These are phyloP conservation scores for Danaus melanippus DNA, from an alignment of 1,140 invertebrate species.

Conservation along the genomic window DNA sequence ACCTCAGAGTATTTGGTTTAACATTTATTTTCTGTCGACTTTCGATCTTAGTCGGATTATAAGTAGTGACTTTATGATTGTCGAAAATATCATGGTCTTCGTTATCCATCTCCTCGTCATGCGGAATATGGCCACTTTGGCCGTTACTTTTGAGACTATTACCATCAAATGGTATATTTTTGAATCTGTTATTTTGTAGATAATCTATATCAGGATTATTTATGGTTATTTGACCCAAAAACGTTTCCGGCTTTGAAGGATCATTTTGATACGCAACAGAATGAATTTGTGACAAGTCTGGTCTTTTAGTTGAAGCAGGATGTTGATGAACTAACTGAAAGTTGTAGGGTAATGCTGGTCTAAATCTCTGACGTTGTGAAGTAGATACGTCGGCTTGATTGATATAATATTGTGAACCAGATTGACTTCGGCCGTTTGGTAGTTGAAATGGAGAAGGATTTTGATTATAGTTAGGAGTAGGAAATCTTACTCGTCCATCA, in stretches of 20 bases:
- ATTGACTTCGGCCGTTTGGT: slow-evolving; percentile 63
- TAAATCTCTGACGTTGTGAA: slow-evolving; percentile 51
- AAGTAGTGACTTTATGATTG: slow-evolving; percentile 63
- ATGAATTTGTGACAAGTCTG: slow-evolving; percentile 60
- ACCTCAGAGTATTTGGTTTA: slow-evolving; percentile 41
- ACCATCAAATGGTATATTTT: slow-evolving; percentile 60
- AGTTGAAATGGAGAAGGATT: slow-evolving; percentile 65
- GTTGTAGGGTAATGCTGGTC: slow-evolving; percentile 58
- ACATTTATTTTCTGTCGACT: slow-evolving; percentile 48
- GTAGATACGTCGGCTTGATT: slow-evolving; percentile 62
- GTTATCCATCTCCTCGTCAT: slow-evolving; percentile 61
- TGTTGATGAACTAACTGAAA: slow-evolving; percentile 53
- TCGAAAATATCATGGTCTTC: slow-evolving; percentile 68
- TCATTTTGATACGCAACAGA: slow-evolving; percentile 70
- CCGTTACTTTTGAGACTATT: slow-evolving; percentile 63
- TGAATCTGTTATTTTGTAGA: slow-evolving; percentile 57
- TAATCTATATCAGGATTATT: slow-evolving; percentile 72
- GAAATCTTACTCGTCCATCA: slow-evolving; percentile 50
- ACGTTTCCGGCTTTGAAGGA: slow-evolving; percentile 73
- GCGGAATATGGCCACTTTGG: slow-evolving; percentile 53
- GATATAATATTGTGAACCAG: slow-evolving; percentile 56
- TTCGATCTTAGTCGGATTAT: slow-evolving; percentile 58
- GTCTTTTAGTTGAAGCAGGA: slow-evolving; percentile 64
- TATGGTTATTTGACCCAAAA: slow-evolving; percentile 73
- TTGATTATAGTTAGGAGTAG: slow-evolving; percentile 63